phyloP scores from a whole-genome alignment of 64 coral and sea anemone genomes.

The Orbicella faveolata region DNA sequence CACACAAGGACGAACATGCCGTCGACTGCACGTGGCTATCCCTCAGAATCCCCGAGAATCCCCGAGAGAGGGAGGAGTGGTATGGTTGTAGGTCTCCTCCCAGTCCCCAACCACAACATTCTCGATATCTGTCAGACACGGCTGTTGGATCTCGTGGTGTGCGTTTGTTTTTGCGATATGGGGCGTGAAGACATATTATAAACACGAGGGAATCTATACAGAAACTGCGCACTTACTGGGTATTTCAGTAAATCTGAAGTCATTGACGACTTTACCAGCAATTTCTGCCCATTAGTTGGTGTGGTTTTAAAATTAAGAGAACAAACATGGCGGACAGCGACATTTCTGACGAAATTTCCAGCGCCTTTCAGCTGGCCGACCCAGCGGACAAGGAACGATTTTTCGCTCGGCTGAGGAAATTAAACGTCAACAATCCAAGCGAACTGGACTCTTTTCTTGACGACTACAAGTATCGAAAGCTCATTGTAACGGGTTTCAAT shows the following conservation, averaged over 20 bases:
- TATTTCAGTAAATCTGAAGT: neutral
- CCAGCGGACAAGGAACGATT: slow-evolving; percentile 69
- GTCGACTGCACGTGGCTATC: no score
- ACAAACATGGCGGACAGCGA: slow-evolving; percentile 34
- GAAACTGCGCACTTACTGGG: neutral
- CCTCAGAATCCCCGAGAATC: no score
- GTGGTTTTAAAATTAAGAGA: neutral
- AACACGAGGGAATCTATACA: neutral
- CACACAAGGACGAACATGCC: no score
- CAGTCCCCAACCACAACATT: neutral
- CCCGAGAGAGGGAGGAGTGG: neutral
- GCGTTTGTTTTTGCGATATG: slow-evolving; percentile 1
- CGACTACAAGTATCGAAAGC: slow-evolving; percentile 81
- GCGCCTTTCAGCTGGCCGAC: slow-evolving; percentile 66
- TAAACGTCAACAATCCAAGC: slow-evolving; percentile 72
- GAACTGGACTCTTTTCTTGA: slow-evolving; percentile 59
- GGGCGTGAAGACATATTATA: neutral
- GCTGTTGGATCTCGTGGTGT: neutral
- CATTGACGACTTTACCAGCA: neutral
- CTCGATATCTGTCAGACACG: neutral
- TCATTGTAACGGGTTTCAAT: slow-evolving; percentile 68
- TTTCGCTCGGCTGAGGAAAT: slow-evolving; percentile 68
- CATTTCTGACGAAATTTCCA: slow-evolving; percentile 70
- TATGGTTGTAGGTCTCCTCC: neutral
- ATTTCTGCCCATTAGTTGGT: neutral